Percentiles rank a stretch among this genome's conserved stretches.
Conservation (phyloP, 2,888 invertebrate species). For the Pimpla rufipes region DNA sequence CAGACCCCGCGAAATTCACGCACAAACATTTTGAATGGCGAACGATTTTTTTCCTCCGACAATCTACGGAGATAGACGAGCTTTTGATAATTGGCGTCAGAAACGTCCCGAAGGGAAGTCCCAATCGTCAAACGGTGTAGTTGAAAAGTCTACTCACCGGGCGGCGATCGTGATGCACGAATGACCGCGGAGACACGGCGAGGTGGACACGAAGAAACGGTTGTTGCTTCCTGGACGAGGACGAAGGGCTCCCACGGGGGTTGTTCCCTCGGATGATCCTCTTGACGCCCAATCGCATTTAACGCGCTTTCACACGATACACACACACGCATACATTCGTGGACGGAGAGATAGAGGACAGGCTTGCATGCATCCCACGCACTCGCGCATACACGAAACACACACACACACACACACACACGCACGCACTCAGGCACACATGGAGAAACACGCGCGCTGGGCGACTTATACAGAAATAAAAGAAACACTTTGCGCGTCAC, state of each 20-base stretch:
- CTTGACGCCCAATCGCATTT: slow-evolving; percentile 51
- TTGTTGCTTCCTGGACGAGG: slow-evolving; percentile 35
- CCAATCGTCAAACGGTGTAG: background rate
- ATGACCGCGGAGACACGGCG: background rate
- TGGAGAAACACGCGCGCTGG: background rate
- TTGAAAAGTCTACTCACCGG: slow-evolving; percentile 29
- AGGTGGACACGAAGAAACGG: slow-evolving; percentile 4
- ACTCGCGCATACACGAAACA: background rate
- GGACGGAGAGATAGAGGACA: background rate
- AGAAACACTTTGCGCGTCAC: slow-evolving; percentile 44
- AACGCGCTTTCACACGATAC: slow-evolving; percentile 24
- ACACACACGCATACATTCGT: slow-evolving; percentile 14
- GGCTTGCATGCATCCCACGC: slow-evolving; percentile 28
- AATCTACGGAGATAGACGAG: background rate
- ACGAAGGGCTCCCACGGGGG: slow-evolving; percentile 57
- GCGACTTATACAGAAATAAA: slow-evolving; percentile 30
- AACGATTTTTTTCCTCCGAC: background rate
- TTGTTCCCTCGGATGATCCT: slow-evolving; percentile 32
- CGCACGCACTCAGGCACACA: background rate
- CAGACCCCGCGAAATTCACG: background rate
- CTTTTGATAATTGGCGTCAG: background rate
- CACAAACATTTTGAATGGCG: slow-evolving; percentile 3
- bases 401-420: background rate
- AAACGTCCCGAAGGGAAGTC: slow-evolving; percentile 8
- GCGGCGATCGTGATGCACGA: background rate